phyloP scores from a whole-genome alignment of 2,888 invertebrate genomes.

The Lissocephala sabroskyi region DNA sequence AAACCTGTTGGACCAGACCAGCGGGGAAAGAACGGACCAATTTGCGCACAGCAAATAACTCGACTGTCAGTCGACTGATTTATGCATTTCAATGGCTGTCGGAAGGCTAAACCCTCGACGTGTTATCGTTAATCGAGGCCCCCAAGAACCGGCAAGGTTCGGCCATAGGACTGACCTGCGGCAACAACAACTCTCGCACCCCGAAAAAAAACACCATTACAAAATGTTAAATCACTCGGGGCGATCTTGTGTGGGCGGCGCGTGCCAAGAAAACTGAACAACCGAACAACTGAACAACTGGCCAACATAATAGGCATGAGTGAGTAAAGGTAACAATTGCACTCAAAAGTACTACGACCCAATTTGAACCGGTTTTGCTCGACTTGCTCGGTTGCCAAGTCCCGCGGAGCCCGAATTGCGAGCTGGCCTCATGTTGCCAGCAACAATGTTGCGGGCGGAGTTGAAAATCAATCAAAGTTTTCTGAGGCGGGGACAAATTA shows the following conservation, averaged over 20 bases:
- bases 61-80: no score
- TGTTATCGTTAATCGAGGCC: no score
- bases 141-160: constrained; percentile 51
- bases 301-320: constrained; percentile 34
- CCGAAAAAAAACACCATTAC: constrained; percentile 29
- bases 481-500: no score
- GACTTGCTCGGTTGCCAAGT: background rate
- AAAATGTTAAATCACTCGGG: constrained; percentile 29
- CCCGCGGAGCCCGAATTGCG: background rate
- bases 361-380: constrained; percentile 67
- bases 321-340: constrained; percentile 61
- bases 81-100: no score
- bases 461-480: no score
- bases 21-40: no score
- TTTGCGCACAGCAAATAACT: no score
- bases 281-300: constrained; percentile 33
- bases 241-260: constrained; percentile 26
- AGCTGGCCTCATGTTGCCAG: background rate
- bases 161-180: constrained; percentile 52
- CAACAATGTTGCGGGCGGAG: no score
- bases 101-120: constrained; percentile 14
- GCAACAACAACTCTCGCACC: constrained; percentile 34
- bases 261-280: constrained; percentile 51
- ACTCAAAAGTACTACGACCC: constrained; percentile 68
- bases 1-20: no score